Conservation (phyloP, 2,113 vertebrate species). For the Oncorhynchus tshawytscha region DNA sequence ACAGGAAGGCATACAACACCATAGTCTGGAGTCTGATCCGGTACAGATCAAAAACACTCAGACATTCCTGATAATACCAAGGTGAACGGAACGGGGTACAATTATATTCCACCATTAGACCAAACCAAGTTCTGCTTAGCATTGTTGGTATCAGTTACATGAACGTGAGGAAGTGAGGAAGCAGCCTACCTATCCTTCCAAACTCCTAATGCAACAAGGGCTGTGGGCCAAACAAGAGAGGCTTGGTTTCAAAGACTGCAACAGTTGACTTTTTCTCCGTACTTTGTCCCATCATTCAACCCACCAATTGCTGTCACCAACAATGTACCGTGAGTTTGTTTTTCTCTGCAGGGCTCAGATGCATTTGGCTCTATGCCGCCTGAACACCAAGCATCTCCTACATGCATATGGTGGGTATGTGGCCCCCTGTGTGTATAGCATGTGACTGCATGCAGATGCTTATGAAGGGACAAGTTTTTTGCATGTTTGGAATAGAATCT, state of each 20-base stretch:
- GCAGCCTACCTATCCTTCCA: neutral
- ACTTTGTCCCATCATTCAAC: conserved; percentile 24
- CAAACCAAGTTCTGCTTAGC: neutral
- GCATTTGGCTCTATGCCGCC: conserved; percentile 35
- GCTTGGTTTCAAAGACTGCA: neutral
- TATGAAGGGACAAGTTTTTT: neutral
- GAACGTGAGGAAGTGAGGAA: conserved; percentile 6
- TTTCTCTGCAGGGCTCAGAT: conserved; percentile 29
- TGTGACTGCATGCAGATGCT: conserved; percentile 15
- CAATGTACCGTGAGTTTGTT: neutral
- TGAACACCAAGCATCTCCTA: conserved; percentile 44
- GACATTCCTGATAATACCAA: too few species aligned
- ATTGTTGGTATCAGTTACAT: conserved; percentile 53
- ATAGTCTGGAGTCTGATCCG: too few species aligned
- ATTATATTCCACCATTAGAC: conserved; percentile 27
- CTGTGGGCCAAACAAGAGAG: neutral
- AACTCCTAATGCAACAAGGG: neutral
- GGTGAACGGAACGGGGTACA: too few species aligned
- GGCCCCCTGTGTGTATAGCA: conserved; percentile 26
- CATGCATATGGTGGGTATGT: neutral
- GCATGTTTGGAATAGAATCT: neutral
- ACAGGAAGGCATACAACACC: too few species aligned
- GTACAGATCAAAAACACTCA: too few species aligned
- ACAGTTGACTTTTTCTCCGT: conserved; percentile 27
- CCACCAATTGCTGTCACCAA: conserved; percentile 22